A percentile compares a stretch with the other conserved stretches of the same genome.
These are phyloP conservation scores for Diplodus puntazzo DNA, from an alignment of 2,797 vertebrate species.

Conservation along the genomic window DNA sequence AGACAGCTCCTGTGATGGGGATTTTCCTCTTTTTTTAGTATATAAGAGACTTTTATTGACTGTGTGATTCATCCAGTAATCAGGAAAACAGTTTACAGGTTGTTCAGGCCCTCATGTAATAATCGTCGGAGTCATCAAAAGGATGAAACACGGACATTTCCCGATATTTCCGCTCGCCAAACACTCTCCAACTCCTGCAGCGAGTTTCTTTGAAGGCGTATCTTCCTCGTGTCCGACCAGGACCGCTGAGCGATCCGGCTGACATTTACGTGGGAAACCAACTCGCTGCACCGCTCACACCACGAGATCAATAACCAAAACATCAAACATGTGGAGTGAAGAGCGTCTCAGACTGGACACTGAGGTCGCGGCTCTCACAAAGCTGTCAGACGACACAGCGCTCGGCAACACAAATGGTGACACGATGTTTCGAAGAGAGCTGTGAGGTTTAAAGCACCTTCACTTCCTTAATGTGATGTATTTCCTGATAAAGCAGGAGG, in stretches of 20 bases:
- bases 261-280: slow-evolving; percentile 70
- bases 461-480: neutral
- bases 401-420: slow-evolving; percentile 11
- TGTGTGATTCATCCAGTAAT: neutral
- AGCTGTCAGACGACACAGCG: slow-evolving; percentile 28
- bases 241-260: slow-evolving; percentile 54
- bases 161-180: slow-evolving; percentile 47
- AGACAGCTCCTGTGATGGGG: too few relatives aligned
- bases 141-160: slow-evolving; percentile 6
- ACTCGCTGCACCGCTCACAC: slow-evolving; percentile 16
- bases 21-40: neutral
- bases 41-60: neutral
- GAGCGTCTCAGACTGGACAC: slow-evolving; percentile 27
- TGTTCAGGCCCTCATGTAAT: neutral
- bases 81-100: neutral
- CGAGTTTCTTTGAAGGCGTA: slow-evolving; percentile 46
- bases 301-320: slow-evolving; percentile 40
- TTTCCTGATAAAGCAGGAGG: slow-evolving; percentile 1
- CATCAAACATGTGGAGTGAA: slow-evolving; percentile 58
- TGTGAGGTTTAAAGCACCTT: neutral
- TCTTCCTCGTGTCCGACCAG: slow-evolving; percentile 54
- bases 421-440: slow-evolving; percentile 21
- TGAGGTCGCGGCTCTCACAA: slow-evolving; percentile 18
- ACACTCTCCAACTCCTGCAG: slow-evolving; percentile 37
- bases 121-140: neutral